These are phyloP conservation scores for Drosophila ficusphila DNA, from an alignment of 1,140 invertebrate species.

Conservation along the genomic window DNA sequence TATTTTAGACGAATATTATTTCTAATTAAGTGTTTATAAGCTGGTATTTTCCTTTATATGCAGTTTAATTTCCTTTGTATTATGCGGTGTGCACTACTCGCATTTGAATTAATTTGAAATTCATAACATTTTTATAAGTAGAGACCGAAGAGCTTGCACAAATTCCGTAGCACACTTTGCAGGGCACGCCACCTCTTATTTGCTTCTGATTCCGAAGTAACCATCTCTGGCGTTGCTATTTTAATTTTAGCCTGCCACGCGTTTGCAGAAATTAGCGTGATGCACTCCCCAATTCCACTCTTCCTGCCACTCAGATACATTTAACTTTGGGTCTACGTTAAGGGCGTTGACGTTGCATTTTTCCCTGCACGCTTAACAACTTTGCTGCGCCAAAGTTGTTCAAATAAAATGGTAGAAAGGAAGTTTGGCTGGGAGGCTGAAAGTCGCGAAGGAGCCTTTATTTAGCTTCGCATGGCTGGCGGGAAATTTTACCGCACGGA, in stretches of 20 bases:
- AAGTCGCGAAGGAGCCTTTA: conserved; percentile 27
- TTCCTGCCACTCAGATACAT: not conserved
- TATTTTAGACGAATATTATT: too few species aligned
- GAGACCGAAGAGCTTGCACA: conserved; percentile 5
- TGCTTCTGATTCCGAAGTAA: conserved; percentile 6
- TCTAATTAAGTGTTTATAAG: too few species aligned
- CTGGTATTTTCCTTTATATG: too few species aligned
- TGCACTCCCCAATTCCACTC: conserved; percentile 15
- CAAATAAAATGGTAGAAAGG: conserved; percentile 26
- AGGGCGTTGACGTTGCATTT: conserved; percentile 70
- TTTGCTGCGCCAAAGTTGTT: conserved; percentile 38
- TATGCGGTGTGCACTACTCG: too few species aligned
- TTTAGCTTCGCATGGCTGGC: conserved; percentile 28
- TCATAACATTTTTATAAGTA: conserved; percentile 24
- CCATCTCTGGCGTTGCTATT: conserved; percentile 39
- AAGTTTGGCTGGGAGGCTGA: not conserved
- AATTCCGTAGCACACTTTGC: conserved; percentile 31
- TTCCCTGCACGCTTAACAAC: conserved; percentile 32
- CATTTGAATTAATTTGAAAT: conserved; percentile 30
- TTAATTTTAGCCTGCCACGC: conserved; percentile 68
- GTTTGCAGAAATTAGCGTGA: conserved; percentile 62
- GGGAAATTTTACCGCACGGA: conserved; percentile 30
- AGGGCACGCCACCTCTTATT: conserved; percentile 23
- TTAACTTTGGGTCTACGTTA: conserved; percentile 42
- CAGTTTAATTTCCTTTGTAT: too few species aligned